Conservation (phyloP, 2,888 invertebrate genomes). For the Archaeoteleia sp. region DNA sequence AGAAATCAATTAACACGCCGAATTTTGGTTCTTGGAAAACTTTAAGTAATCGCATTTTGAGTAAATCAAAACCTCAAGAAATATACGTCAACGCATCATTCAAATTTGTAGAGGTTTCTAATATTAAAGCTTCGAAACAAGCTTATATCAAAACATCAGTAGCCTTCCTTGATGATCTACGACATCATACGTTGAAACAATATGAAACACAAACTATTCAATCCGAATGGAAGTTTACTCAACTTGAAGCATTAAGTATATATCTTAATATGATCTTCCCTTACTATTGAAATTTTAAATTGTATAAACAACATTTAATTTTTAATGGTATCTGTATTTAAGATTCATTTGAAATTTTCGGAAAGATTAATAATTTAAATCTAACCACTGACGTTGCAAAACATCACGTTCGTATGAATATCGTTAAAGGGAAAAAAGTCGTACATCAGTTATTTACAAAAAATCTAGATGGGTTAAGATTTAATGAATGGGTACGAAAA, state of each 20-base stretch:
- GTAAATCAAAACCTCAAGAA: slow-evolving; percentile 61
- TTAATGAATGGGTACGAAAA: slow-evolving; percentile 75
- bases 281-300: neutral
- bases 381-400: slow-evolving; percentile 76
- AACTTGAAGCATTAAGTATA: slow-evolving; percentile 58
- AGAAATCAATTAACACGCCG: slow-evolving; percentile 76
- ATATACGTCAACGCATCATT: slow-evolving; percentile 55
- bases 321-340: slow-evolving; percentile 20
- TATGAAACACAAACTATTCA: slow-evolving; percentile 75
- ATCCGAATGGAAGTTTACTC: slow-evolving; percentile 73
- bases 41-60: slow-evolving; percentile 57
- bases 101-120: slow-evolving; percentile 39
- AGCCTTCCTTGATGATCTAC: slow-evolving; percentile 71
- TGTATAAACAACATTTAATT: too few species aligned
- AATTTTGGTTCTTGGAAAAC: slow-evolving; percentile 63
- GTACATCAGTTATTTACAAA: slow-evolving; percentile 71
- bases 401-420: slow-evolving; percentile 70
- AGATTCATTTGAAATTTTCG: slow-evolving; percentile 68
- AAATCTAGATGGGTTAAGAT: slow-evolving; percentile 74
- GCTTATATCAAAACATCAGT: slow-evolving; percentile 52
- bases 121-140: slow-evolving; percentile 48
- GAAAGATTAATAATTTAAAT: slow-evolving; percentile 76
- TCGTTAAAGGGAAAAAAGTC: slow-evolving; percentile 74
- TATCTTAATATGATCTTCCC: too few species aligned
- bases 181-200: slow-evolving; percentile 77